Evolutionary conservation across 1,140 invertebrate genomes (phyloP).

Genomic region (Melitaea cinxia): DNA sequence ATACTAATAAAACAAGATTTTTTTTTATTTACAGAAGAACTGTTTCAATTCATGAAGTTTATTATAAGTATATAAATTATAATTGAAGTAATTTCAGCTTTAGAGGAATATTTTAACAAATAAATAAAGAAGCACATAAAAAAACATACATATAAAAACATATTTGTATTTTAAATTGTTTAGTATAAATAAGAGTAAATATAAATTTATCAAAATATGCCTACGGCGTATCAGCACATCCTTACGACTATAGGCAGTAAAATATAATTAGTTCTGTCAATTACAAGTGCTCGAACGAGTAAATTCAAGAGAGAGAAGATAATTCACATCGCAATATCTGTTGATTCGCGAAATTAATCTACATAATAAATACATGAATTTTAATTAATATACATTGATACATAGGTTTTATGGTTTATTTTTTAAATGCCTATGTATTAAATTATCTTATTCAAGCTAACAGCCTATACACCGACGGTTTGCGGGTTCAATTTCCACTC

Average conservation of each 20-base stretch:
- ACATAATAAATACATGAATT: constrained; percentile 4
- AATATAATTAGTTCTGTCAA: constrained; percentile 22
- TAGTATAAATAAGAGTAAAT: neutral
- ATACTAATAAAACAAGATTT: too few relatives aligned
- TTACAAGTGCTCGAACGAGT: constrained; percentile 15
- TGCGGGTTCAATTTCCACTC: too few relatives aligned
- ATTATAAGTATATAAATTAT: too few relatives aligned
- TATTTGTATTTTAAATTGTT: neutral
- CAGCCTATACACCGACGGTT: too few relatives aligned
- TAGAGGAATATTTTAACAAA: neutral
- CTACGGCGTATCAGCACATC: neutral
- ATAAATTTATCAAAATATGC: neutral
- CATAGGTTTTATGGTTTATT: too few relatives aligned
- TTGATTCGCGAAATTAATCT: constrained; percentile 20
- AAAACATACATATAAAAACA: neutral
- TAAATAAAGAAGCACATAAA: neutral
- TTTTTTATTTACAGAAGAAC: neutral
- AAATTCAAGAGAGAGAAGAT: constrained; percentile 11
- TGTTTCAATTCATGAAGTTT: too few relatives aligned
- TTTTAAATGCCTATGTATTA: too few relatives aligned
- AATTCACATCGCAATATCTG: constrained; percentile 16
- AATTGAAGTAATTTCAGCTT: too few relatives aligned
- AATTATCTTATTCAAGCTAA: too few relatives aligned
- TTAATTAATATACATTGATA: too few relatives aligned
- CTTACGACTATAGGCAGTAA: neutral